phyloP scores from a whole-genome alignment of 2,113 vertebrate species.

The Enhydra lutris region DNA sequence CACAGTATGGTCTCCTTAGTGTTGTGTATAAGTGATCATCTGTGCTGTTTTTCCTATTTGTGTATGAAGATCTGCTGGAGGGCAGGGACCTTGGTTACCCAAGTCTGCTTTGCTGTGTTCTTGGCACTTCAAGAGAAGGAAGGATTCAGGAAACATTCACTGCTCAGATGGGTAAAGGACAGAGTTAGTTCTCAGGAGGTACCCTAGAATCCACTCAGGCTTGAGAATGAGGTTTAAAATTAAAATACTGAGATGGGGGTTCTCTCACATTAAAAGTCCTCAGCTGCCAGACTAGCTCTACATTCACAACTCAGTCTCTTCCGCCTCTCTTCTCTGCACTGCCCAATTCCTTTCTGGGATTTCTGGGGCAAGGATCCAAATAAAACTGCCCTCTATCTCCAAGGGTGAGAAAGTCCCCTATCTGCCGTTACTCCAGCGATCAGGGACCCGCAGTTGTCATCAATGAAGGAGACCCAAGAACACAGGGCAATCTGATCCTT shows the following conservation, averaged over 20 bases:
- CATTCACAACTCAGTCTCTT: not conserved
- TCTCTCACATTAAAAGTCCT: not conserved
- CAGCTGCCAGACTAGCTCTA: not conserved
- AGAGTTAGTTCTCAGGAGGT: not conserved
- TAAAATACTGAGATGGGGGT: not conserved
- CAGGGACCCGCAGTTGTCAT: not conserved
- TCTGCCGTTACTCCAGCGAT: not conserved
- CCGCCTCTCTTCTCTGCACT: not conserved
- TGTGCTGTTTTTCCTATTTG: not conserved
- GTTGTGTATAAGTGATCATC: not conserved
- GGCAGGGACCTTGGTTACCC: not conserved
- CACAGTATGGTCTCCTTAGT: not conserved
- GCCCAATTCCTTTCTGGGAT: not conserved
- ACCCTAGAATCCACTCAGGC: not conserved
- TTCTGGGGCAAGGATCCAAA: not conserved
- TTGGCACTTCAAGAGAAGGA: not conserved
- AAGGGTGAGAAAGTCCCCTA: not conserved
- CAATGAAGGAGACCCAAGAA: not conserved
- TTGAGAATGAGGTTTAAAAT: not conserved
- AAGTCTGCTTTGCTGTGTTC: not conserved
- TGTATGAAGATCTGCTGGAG: not conserved
- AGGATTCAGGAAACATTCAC: not conserved
- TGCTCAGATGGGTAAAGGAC: not conserved
- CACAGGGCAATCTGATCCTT: not conserved
- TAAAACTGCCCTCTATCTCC: not conserved